Evolutionary conservation across 2,888 invertebrate species (phyloP).

Genomic region (Thumatha senex): DNA sequence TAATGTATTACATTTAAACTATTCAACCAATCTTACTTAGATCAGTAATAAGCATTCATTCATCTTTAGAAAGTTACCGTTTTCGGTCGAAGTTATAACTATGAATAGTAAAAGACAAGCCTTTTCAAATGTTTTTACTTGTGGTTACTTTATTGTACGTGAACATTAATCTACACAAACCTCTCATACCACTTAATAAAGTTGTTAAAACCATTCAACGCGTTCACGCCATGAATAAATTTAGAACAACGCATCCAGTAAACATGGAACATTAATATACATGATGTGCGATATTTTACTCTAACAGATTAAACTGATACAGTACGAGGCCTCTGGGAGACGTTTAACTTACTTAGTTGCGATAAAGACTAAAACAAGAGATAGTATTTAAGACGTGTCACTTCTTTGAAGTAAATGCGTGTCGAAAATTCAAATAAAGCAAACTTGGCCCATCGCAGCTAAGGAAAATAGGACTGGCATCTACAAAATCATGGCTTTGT

Average conservation of each 20-base stretch:
- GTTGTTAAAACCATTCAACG: constrained; percentile 34
- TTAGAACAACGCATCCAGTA: constrained; percentile 59
- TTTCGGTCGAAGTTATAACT: too few relatives aligned
- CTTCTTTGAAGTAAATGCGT: neutral
- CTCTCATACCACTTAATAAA: constrained; percentile 29
- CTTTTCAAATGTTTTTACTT: too few relatives aligned
- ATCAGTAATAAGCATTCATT: too few relatives aligned
- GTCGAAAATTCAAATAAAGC: too few relatives aligned
- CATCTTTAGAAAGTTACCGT: too few relatives aligned
- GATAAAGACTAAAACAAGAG: constrained; percentile 30
- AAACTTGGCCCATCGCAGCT: too few relatives aligned
- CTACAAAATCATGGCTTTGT: too few relatives aligned
- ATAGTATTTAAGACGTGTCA: constrained; percentile 14
- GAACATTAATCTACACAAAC: constrained; percentile 22
- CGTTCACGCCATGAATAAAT: constrained; percentile 63
- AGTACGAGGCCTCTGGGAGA: constrained; percentile 70
- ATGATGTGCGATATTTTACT: constrained; percentile 69
- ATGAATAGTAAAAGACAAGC: too few relatives aligned
- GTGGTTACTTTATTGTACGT: too few relatives aligned
- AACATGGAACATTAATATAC: constrained; percentile 71
- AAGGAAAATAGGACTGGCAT: too few relatives aligned
- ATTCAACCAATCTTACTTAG: too few relatives aligned
- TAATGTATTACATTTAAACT: too few relatives aligned
- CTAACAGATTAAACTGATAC: constrained; percentile 67
- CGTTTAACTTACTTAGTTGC: constrained; percentile 63